Evolutionary conservation across 35 echinoderm and acorn worm species (phyloP).

Genomic region (Acanthaster planci): DNA sequence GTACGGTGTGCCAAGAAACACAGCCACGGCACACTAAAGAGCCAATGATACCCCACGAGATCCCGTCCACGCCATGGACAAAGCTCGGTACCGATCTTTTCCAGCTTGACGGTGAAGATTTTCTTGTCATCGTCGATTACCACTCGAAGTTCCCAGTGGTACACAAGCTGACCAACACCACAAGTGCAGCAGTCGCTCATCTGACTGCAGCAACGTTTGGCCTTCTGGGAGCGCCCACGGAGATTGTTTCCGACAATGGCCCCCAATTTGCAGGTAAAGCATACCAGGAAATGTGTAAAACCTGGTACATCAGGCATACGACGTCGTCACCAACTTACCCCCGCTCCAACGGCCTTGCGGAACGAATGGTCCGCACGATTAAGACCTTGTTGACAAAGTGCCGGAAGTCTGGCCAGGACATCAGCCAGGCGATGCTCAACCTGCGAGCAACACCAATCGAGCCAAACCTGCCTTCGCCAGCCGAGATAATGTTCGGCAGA

Average conservation of each 20-base stretch:
- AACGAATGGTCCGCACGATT: slow-evolving; percentile 57
- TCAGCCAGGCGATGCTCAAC: slow-evolving; percentile 46
- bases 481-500: slow-evolving; percentile 52
- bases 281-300: slow-evolving; percentile 52
- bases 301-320: slow-evolving; percentile 60
- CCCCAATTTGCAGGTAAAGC: slow-evolving; percentile 55
- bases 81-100: slow-evolving; percentile 56
- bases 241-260: slow-evolving; percentile 65
- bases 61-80: slow-evolving; percentile 62
- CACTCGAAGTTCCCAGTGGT: slow-evolving; percentile 73
- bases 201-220: slow-evolving; percentile 43
- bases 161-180: slow-evolving; percentile 32
- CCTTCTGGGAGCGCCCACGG: slow-evolving; percentile 48
- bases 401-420: slow-evolving; percentile 49
- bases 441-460: slow-evolving; percentile 57
- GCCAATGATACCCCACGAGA: slow-evolving; percentile 38
- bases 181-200: slow-evolving; percentile 43
- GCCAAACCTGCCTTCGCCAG: slow-evolving; percentile 43
- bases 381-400: slow-evolving; percentile 64
- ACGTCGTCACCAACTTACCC: slow-evolving; percentile 61
- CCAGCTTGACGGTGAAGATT: slow-evolving; percentile 26
- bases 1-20: slow-evolving; percentile 55
- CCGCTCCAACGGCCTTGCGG: slow-evolving; percentile 52
- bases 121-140: slow-evolving; percentile 60
- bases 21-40: slow-evolving; percentile 24